These are phyloP conservation scores for Drosophila lini DNA, from an alignment of 1,140 invertebrate genomes.

Conservation along the genomic window DNA sequence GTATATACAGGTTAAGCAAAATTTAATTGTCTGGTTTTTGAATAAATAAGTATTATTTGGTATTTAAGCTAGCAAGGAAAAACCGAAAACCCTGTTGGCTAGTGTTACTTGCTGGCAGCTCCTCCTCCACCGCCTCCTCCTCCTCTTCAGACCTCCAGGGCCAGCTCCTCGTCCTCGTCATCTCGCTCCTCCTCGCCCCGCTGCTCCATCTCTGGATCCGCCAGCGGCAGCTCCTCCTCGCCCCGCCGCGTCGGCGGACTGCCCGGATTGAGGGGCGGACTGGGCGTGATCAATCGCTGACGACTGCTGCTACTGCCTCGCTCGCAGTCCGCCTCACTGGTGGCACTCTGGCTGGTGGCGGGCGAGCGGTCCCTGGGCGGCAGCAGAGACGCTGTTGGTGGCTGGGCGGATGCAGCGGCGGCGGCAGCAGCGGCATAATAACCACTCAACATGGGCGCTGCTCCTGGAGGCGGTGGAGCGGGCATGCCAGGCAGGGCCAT, in stretches of 20 bases:
- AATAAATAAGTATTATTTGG: conserved; percentile 14
- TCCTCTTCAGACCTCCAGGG: conserved; percentile 72
- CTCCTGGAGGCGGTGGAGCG: conserved; percentile 56
- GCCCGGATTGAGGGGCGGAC: conserved; percentile 81
- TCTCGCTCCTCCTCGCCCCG: conserved; percentile 16
- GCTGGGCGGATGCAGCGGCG: conserved; percentile 32
- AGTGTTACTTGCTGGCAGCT: background rate
- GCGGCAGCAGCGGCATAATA: conserved; percentile 72
- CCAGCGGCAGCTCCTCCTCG: conserved; percentile 30
- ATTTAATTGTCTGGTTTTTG: background rate
- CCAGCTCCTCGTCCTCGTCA: conserved; percentile 72
- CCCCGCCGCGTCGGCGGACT: conserved; percentile 72
- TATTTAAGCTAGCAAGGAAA: background rate
- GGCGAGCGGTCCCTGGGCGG: conserved; percentile 56
- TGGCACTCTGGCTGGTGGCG: conserved; percentile 68
- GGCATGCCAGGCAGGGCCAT: conserved; percentile 69
- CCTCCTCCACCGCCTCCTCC: conserved; percentile 5
- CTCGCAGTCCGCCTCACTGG: conserved; percentile 66
- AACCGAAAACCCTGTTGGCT: background rate
- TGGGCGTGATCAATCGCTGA: conserved; percentile 67
- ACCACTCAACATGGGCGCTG: conserved; percentile 66
- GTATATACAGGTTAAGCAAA: background rate
- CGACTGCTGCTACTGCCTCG: conserved; percentile 60
- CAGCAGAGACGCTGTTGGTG: conserved; percentile 4
- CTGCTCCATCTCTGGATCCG: conserved; percentile 15